phyloP scores from a whole-genome alignment of 2,888 invertebrate genomes.

The Lamproptera curius region DNA sequence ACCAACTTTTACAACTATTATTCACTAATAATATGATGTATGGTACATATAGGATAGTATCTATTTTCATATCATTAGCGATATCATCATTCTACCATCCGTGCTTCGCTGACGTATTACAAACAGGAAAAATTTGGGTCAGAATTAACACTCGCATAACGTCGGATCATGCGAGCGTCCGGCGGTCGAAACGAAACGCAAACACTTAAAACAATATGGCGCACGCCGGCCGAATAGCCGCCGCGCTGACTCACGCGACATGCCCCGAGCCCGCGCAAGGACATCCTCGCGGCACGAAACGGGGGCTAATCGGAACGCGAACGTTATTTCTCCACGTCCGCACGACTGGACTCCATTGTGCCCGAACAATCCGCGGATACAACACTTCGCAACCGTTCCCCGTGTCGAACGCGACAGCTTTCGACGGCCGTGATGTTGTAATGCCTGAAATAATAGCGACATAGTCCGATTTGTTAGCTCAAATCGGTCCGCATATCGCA shows the following conservation, averaged over 20 bases:
- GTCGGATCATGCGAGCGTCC: slow-evolving; percentile 1
- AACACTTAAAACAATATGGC: slow-evolving; percentile 21
- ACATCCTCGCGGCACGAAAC: slow-evolving; percentile 51
- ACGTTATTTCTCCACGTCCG: slow-evolving; percentile 74
- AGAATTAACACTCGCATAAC: neutral
- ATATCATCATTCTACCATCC: too few relatives aligned
- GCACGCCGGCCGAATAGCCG: slow-evolving; percentile 50
- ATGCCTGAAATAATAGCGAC: neutral
- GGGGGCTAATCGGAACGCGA: slow-evolving; percentile 66
- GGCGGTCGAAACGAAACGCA: slow-evolving; percentile 26
- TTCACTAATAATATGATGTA: too few relatives aligned
- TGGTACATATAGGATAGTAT: too few relatives aligned
- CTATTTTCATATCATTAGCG: too few relatives aligned
- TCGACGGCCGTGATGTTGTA: neutral
- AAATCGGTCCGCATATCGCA: too few relatives aligned
- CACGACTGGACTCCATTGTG: slow-evolving; percentile 68
- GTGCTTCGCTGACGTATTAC: neutral
- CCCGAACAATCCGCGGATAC: slow-evolving; percentile 68
- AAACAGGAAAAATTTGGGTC: neutral
- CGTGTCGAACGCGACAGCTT: slow-evolving; percentile 27
- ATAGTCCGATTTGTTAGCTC: too few relatives aligned
- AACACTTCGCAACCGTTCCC: slow-evolving; percentile 68
- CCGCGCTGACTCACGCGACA: slow-evolving; percentile 54
- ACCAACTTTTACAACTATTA: too few relatives aligned
- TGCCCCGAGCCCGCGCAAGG: slow-evolving; percentile 63